Evolutionary conservation across 2,113 vertebrate genomes (phyloP), one percentile per base, ranked within the genome.

Genomic region (Catharus fuscescens): DNA sequence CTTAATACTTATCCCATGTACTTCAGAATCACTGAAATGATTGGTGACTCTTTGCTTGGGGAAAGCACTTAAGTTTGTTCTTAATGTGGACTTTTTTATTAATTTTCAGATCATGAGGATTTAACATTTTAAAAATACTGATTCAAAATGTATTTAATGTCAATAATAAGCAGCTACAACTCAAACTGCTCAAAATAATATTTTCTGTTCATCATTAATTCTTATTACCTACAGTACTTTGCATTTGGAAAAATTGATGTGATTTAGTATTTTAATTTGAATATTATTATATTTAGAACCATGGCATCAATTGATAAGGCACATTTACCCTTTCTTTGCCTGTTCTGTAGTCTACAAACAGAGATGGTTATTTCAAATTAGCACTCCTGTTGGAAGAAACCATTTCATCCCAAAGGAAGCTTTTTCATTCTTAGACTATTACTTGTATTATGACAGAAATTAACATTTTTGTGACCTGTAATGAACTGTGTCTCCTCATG

Each of bases 1-100:
- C 93, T 95, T 97, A 97, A 96, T 97, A 97, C 93, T 96, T 96
- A 85, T 72, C 50, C 89, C 86, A 11, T 86, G 62, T 86, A 57
- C 70, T 95, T 97, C 91, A 96, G 84, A 97, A 95, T 76, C 82
- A 66, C 82, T 96, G 53, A 92, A 92, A 96, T 84, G 26, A 88
- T 45, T 94, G 71, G 74, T 81, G 45, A 77, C 52, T 26, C n/a
- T 85, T 74, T 73, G 14, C 42, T 54, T 42, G 19, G 8, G 14
- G 47, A 29, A 16, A 77, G 5, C 3, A 8, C 28, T 73, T 59
- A 34, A 18, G 5, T 71, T 78, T 87, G 25, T 60, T 62, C 18
- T 4, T 72, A 52, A 81, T 20, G 15, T 48, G 29, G 23, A 71
- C 25, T 34, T 81, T 74, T 85, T 53, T 48, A 59, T 50, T 80